Conservation (phyloP, 1,140 invertebrate species). For the Drosophila bocqueti region DNA sequence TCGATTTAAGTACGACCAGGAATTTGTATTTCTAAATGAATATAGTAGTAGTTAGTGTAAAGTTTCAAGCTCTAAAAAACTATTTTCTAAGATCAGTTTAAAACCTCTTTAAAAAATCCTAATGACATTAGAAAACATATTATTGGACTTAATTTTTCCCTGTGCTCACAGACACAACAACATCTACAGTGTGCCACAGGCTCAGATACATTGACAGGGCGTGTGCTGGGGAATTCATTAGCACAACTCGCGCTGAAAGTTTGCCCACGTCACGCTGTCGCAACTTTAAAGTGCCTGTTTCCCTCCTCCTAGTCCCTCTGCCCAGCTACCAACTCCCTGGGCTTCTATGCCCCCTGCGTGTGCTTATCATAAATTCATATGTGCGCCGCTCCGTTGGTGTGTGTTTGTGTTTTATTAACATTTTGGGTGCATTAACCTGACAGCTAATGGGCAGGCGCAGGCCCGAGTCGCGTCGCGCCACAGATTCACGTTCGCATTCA, state of each 20-base stretch:
- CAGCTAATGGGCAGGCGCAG: slow-evolving; percentile 54
- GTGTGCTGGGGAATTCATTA: slow-evolving; percentile 78
- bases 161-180: slow-evolving; percentile 7
- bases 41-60: too few relatives aligned
- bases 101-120: neutral
- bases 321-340: neutral
- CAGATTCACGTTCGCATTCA: slow-evolving; percentile 34
- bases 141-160: neutral
- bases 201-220: slow-evolving; percentile 14
- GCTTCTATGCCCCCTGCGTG: slow-evolving; percentile 60
- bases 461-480: slow-evolving; percentile 22
- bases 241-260: slow-evolving; percentile 72
- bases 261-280: slow-evolving; percentile 53
- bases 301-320: neutral
- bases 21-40: neutral
- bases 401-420: slow-evolving; percentile 73
- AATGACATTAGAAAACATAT: neutral
- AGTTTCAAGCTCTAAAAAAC: neutral
- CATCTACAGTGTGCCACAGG: neutral
- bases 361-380: slow-evolving; percentile 82
- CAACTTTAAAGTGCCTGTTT: slow-evolving; percentile 69
- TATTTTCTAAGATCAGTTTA: neutral
- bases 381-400: slow-evolving; percentile 24
- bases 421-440: slow-evolving; percentile 80
- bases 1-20: neutral